These are phyloP conservation scores for Otus sunia DNA, from an alignment of 2,113 vertebrate genomes.

Conservation along the genomic window DNA sequence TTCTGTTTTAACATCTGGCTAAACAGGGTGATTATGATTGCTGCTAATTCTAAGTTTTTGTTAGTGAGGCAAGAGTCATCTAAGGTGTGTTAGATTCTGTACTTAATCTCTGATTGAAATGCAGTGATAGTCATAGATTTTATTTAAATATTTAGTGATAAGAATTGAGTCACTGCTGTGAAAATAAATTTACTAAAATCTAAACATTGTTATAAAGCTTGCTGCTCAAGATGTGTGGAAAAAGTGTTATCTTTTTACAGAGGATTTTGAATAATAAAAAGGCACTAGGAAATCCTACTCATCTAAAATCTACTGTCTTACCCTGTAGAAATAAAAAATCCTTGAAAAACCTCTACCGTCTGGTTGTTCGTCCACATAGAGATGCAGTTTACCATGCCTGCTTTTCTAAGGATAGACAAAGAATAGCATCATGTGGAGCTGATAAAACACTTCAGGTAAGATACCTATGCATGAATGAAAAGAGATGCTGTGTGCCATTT, in stretches of 20 bases:
- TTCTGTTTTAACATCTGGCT: neutral
- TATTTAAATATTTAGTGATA: neutral
- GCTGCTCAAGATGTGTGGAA: neutral
- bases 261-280: neutral
- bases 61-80: neutral
- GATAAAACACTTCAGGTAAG: slow-evolving; percentile 89
- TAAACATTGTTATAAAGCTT: neutral
- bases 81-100: neutral
- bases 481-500: neutral
- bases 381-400: slow-evolving; percentile 90
- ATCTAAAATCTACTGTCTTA: neutral
- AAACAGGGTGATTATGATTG: neutral
- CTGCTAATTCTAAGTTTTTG: neutral
- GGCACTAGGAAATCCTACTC: neutral
- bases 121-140: neutral
- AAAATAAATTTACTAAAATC: neutral
- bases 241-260: neutral
- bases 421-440: slow-evolving; percentile 91
- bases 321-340: slow-evolving; percentile 84
- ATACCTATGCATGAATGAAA: neutral
- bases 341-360: slow-evolving; percentile 83
- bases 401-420: slow-evolving; percentile 88
- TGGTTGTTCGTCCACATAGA: slow-evolving; percentile 91
- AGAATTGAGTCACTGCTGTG: neutral
- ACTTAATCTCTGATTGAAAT: neutral